phyloP scores from a whole-genome alignment of 2,888 invertebrate species.

The Agrotis exclamationis region DNA sequence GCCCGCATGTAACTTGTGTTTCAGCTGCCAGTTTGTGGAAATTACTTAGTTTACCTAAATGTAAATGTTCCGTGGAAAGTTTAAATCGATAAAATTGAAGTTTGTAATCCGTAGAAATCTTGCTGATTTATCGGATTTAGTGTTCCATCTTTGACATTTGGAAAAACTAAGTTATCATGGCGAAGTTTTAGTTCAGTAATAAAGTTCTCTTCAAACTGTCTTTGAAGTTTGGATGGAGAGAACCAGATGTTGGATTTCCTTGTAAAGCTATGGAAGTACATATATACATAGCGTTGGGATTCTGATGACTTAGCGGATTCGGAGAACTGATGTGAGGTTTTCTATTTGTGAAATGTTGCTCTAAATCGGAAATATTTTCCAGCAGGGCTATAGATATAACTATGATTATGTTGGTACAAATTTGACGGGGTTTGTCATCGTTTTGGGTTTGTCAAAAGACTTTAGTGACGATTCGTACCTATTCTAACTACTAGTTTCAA shows the following conservation, averaged over 20 bases:
- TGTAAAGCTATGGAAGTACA: slow-evolving; percentile 17
- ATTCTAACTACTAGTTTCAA: too few relatives aligned
- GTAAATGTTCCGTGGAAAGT: slow-evolving; percentile 26
- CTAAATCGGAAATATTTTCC: background rate
- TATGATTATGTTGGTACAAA: background rate
- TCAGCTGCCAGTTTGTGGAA: slow-evolving; percentile 25
- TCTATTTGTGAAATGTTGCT: slow-evolving; percentile 31
- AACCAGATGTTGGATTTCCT: slow-evolving; percentile 54
- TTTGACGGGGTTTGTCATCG: background rate
- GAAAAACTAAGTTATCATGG: slow-evolving; percentile 2
- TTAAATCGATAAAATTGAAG: slow-evolving; percentile 3
- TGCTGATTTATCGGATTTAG: slow-evolving; percentile 5
- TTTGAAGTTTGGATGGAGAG: slow-evolving; percentile 10
- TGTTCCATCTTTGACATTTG: background rate
- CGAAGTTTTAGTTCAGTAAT: slow-evolving; percentile 10
- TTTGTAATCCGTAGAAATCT: slow-evolving; percentile 13
- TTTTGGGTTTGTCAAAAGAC: too few relatives aligned
- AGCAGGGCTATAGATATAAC: background rate
- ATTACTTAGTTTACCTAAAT: slow-evolving; percentile 38
- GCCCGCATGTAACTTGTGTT: slow-evolving; percentile 49
- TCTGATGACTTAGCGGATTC: slow-evolving; percentile 37
- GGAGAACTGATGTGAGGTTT: slow-evolving; percentile 35
- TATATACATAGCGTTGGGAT: slow-evolving; percentile 15
- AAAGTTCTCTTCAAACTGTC: slow-evolving; percentile 9
- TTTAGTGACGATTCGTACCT: background rate